phyloP scores from a whole-genome alignment of 2,113 vertebrate species.

The Rhegmatorhina hoffmannsi region DNA sequence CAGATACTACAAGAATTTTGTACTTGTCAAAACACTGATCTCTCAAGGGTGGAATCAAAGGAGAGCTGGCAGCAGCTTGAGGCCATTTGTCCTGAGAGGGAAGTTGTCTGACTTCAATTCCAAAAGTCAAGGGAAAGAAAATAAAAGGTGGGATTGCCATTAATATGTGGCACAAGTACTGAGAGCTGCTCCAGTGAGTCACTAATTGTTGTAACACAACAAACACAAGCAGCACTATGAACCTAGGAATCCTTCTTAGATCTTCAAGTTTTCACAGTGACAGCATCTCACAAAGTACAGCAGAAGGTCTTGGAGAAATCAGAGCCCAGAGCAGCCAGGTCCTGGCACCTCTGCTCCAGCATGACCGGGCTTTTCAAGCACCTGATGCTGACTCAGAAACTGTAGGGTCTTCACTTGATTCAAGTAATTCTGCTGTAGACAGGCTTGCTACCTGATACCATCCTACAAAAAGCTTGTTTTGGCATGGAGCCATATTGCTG shows the following conservation, averaged over 20 bases:
- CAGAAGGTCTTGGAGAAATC: not conserved
- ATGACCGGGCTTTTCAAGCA: not conserved
- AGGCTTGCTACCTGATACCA: not conserved
- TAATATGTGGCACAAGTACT: not conserved
- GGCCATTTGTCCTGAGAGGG: not conserved
- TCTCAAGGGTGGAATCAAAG: not conserved
- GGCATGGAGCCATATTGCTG: not conserved
- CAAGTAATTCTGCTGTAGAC: not conserved
- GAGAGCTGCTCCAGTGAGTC: conserved; percentile 1
- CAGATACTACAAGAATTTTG: not conserved
- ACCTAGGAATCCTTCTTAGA: not conserved
- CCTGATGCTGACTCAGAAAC: not conserved
- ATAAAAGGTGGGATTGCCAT: not conserved
- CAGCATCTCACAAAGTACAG: not conserved
- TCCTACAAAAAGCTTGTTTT: not conserved
- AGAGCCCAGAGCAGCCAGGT: not conserved
- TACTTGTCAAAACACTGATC: not conserved
- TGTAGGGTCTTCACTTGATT: not conserved
- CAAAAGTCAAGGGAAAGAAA: conserved; percentile 24
- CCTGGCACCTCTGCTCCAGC: not conserved
- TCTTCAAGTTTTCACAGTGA: not conserved
- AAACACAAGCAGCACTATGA: not conserved
- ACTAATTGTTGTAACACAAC: not conserved
- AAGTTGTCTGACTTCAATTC: not conserved
- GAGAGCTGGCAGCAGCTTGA: not conserved